Evolutionary conservation across 2,888 invertebrate genomes (phyloP), one percentile per base, ranked within the genome.

Genomic region (Stomorhina lunata): DNA sequence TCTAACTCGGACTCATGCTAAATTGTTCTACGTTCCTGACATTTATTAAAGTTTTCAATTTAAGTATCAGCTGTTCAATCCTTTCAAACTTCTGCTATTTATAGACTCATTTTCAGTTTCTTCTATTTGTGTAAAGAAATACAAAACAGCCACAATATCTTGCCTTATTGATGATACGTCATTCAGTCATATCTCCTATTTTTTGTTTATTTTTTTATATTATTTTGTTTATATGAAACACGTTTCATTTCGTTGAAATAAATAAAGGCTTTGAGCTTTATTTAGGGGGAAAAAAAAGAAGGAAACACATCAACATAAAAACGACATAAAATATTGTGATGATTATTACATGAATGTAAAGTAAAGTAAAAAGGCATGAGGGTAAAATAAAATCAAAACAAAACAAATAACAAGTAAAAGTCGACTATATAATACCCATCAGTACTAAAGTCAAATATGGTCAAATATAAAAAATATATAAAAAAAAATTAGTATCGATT

Each of bases 61-160:
- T n/a, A n/a, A n/a, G n/a, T n/a, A n/a, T n/a, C n/a, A n/a, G n/a
- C n/a, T n/a, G n/a, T n/a, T n/a, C n/a, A n/a, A n/a, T n/a, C n/a
- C 34, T 12, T 61, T 48, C 37, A 72, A 17, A 27, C 37, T 20
- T 20, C 40, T 59, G 48, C 34, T 17, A 3, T 22, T 48, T 48
- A 63, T 63, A 17, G 61, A n/a, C 37, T 20, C 40, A 37, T n/a
- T 40, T 40, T 57, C 9, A 15, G 7, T 40, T 20, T 17, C 4
- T 37, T 34, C n/a, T 29, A 1, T 40, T 61, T 43, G 12, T 40
- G 20, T 34, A 37, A 15, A 5, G 20, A 34, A 32, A 59, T 10
- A 61, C 17, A 17, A 55, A 55, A 45, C 34, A 50, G 0, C 43
- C 22, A 7, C 43, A 20, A 85, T 85, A 86, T 86, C 85, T 85